phyloP scores from a whole-genome alignment of 2,888 invertebrate species.

The Phania funesta region DNA sequence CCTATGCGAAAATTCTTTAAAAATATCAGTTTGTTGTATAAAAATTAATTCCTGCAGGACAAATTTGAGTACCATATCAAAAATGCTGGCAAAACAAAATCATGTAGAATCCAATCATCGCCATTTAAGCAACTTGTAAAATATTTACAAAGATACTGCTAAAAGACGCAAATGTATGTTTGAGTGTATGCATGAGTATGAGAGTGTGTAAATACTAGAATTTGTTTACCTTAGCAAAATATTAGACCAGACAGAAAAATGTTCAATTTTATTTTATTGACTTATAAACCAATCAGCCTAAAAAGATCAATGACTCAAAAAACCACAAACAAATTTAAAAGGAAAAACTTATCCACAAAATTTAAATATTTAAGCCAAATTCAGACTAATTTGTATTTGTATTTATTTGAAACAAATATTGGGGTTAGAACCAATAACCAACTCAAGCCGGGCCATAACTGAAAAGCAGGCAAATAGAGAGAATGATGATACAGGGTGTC shows the following conservation, averaged over 20 bases:
- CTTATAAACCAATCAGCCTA: slow-evolving; percentile 46
- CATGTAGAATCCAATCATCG: background rate
- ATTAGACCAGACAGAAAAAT: background rate
- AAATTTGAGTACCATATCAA: background rate
- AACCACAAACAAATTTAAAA: background rate
- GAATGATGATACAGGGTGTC: no score
- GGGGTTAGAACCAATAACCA: no score
- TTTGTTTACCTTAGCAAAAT: slow-evolving; percentile 4
- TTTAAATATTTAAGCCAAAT: background rate
- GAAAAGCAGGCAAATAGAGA: no score
- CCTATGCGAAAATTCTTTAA: no score
- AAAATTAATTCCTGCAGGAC: background rate
- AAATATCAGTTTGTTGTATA: no score
- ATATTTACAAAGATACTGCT: background rate
- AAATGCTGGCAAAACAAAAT: background rate
- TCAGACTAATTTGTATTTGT: no score
- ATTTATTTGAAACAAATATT: no score
- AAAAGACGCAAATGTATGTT: background rate
- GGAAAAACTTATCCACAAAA: background rate
- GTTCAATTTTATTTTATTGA: slow-evolving; percentile 23
- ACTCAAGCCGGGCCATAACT: no score
- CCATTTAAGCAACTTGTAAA: background rate
- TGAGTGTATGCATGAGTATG: no score
- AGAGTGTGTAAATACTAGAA: background rate
- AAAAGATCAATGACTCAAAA: slow-evolving; percentile 54